Evolutionary conservation across 2,797 vertebrate species (phyloP).

Genomic region (Channallabes apus): DNA sequence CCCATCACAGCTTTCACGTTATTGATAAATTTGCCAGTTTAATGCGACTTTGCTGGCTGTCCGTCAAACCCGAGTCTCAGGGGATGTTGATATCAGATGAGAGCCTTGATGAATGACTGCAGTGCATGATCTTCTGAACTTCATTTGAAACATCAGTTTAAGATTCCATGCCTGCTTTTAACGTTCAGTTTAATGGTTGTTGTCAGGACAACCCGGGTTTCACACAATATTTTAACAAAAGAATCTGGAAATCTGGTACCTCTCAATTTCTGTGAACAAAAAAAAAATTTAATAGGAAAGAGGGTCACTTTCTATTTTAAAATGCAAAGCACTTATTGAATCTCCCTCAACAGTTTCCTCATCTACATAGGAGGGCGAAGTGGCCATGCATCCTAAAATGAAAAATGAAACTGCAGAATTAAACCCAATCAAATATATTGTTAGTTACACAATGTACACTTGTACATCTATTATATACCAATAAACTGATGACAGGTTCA

Average conservation of each 20-base stretch:
- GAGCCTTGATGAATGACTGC: background rate
- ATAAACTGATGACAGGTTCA: no score
- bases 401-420: background rate
- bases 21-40: constrained; percentile 45
- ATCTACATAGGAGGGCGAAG: constrained; percentile 1
- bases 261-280: background rate
- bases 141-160: background rate
- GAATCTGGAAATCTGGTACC: background rate
- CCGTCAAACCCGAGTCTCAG: constrained; percentile 28
- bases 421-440: background rate
- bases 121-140: constrained; percentile 1
- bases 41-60: constrained; percentile 28
- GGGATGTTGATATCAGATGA: constrained; percentile 1
- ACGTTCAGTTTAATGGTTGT: background rate
- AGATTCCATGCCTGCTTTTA: background rate
- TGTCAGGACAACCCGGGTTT: background rate
- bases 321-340: background rate
- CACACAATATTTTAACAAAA: background rate
- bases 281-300: background rate
- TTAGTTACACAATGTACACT: background rate
- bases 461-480: no score
- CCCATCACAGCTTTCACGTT: constrained; percentile 22
- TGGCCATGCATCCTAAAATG: background rate
- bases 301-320: background rate
- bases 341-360: background rate